A percentile compares a stretch with the other conserved stretches of the same genome.
Evolutionary conservation across 1,140 invertebrate species (phyloP).

Genomic region (Orchestia grillus): DNA sequence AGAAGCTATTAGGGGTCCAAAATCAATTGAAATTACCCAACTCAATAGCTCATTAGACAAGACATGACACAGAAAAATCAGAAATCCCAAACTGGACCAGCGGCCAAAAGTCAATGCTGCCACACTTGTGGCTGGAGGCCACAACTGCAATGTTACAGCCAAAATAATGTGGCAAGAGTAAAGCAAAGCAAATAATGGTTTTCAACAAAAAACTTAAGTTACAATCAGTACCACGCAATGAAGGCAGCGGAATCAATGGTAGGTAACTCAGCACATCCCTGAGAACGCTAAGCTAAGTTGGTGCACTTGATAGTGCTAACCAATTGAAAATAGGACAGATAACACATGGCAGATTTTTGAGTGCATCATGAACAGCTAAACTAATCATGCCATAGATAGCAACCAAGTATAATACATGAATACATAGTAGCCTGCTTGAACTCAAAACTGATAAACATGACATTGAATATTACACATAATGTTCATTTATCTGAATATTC

Average conservation of each 20-base stretch:
- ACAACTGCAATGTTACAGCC: not conserved
- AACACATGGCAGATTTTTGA: not conserved
- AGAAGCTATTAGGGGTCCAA: no score
- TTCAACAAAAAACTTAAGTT: not conserved
- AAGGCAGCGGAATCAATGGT: not conserved
- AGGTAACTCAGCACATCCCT: not conserved
- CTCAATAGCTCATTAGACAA: no score
- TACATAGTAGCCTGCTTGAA: not conserved
- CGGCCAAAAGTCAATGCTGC: not conserved
- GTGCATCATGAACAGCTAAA: no score
- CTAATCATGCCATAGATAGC: no score
- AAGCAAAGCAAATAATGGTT: not conserved
- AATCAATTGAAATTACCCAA: no score
- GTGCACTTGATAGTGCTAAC: not conserved
- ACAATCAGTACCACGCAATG: not conserved
- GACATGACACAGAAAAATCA: no score
- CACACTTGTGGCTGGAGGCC: no score
- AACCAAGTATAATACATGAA: not conserved
- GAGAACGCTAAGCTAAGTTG: not conserved
- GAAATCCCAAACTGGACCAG: no score
- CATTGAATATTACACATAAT: not conserved
- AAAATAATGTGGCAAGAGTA: not conserved
- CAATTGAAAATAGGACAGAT: not conserved
- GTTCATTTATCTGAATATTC: not conserved
- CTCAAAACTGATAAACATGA: not conserved